Base-by-base conservation (phyloP, 2,797 vertebrate species). In the Alcedo atthis region DNA sequence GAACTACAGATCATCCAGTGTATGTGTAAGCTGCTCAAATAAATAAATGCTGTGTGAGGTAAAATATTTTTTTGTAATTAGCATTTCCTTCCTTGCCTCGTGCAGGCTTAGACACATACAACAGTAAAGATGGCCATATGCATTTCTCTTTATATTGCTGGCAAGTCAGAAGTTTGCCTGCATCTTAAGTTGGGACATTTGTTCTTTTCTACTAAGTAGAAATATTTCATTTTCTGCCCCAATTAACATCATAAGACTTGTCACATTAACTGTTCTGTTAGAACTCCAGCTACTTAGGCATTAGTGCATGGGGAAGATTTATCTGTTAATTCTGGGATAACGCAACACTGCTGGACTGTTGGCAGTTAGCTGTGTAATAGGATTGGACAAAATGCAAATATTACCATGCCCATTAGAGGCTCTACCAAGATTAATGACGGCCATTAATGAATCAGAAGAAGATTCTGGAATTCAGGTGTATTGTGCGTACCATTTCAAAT, bases 151-250 rank as follows among this genome's bases (percentile, higher is more conserved):
- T 45, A 54, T 61, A 58, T 76, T 74, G 35, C 40, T 71, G 64
- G 57, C 35, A 69, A 88, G 64, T 61, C 86, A 95, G 68, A 94
- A 90, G 88, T 68, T 78, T 42, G 11, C 53, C 71, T 69, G 24
- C 21, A 85, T 63, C 78, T 83, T 70, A 79, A 43, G 33, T 62
- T 90, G 64, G 86, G 63, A 89, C 66, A 94, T 87, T 95, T 90
- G 42, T 37, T 93, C 93, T 94, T 94, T 95, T 81, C 85, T 92
- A 93, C 75, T 66, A 74, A 92, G 87, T 93, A 94, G 84, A 97
- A 94, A 90, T 90, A 95, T 87, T 95, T 95, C 90, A 95, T 93
- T 96, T 96, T 95, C 94, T 95, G 92, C 94, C 81, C 95, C 84
- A 96, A 83, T 96, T 96, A 94, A 95, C 92, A 94, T 94, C 95